Percentiles rank a stretch among this genome's conserved stretches.
These are phyloP conservation scores for Anoncus sp. DNA, from an alignment of 2,888 invertebrate species.

Conservation along the genomic window DNA sequence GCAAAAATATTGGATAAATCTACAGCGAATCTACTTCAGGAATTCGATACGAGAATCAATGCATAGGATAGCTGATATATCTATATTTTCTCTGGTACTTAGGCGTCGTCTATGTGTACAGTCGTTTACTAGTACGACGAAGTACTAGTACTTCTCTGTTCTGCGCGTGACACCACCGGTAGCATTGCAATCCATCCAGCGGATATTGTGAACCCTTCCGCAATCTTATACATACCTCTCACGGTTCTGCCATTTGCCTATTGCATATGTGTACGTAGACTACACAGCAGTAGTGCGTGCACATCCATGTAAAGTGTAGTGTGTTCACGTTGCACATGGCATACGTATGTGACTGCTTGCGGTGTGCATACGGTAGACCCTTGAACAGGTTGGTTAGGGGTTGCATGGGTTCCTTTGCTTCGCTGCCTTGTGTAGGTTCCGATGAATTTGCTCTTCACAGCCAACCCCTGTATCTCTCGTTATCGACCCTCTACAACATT, in stretches of 20 bases:
- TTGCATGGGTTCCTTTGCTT: not conserved
- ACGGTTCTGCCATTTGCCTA: constrained; percentile 32
- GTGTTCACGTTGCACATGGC: constrained; percentile 3
- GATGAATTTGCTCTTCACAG: constrained; percentile 2
- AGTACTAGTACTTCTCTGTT: constrained; percentile 39
- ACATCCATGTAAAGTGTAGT: not conserved
- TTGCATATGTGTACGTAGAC: constrained; percentile 14
- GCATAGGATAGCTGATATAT: not conserved
- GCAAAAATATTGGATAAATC: constrained; percentile 11
- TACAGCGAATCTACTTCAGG: not conserved
- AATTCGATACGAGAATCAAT: not conserved
- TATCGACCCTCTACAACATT: not conserved
- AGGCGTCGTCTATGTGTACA: constrained; percentile 1
- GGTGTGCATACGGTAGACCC: not conserved
- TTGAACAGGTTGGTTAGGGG: not conserved
- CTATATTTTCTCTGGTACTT: constrained; percentile 8
- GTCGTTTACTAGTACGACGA: not conserved
- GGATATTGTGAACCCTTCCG: constrained; percentile 76
- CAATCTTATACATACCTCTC: constrained; percentile 61
- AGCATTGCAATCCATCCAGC: constrained; percentile 73
- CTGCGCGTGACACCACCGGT: constrained; percentile 34
- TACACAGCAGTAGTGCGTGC: not conserved
- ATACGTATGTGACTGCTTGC: not conserved
- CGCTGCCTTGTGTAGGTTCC: not conserved
- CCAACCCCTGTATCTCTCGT: not conserved